A percentile compares a stretch with the other conserved stretches of the same genome.
Conservation (phyloP, 2,888 invertebrate species). For the Dyspetes luteomarginatus region DNA sequence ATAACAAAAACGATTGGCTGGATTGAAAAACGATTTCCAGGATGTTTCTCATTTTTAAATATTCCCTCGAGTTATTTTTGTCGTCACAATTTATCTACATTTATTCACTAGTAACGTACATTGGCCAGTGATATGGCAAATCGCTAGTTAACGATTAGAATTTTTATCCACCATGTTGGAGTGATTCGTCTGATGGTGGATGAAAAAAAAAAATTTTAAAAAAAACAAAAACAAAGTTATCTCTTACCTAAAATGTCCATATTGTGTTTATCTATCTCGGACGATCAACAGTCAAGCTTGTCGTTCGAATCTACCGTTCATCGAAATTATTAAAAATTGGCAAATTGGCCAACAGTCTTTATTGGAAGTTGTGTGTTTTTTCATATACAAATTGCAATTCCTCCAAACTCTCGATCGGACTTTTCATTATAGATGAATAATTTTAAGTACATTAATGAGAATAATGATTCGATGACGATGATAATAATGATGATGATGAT, state of each 20-base stretch:
- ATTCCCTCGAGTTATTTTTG: not conserved
- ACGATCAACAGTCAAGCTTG: constrained; percentile 9
- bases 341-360: constrained; percentile 71
- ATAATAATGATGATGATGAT: constrained; percentile 41
- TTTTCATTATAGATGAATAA: constrained; percentile 37
- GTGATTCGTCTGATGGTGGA: too few species aligned
- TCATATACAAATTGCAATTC: constrained; percentile 50
- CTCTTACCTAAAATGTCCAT: constrained; percentile 9
- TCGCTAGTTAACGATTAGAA: not conserved
- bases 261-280: constrained; percentile 19
- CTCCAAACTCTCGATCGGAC: constrained; percentile 62
- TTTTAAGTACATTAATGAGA: constrained; percentile 48
- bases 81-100: not conserved
- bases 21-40: not conserved
- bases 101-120: not conserved
- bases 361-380: constrained; percentile 66
- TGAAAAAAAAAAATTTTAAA: constrained; percentile 1
- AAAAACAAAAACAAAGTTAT: too few species aligned
- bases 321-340: constrained; percentile 60
- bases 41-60: not conserved
- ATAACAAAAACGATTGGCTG: not conserved
- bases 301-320: constrained; percentile 35
- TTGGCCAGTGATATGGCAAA: not conserved
- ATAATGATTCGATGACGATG: constrained; percentile 44
- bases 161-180: too few species aligned